These are phyloP conservation scores for Lutraria lutraria DNA, from an alignment of 2,888 invertebrate species.

Conservation along the genomic window DNA sequence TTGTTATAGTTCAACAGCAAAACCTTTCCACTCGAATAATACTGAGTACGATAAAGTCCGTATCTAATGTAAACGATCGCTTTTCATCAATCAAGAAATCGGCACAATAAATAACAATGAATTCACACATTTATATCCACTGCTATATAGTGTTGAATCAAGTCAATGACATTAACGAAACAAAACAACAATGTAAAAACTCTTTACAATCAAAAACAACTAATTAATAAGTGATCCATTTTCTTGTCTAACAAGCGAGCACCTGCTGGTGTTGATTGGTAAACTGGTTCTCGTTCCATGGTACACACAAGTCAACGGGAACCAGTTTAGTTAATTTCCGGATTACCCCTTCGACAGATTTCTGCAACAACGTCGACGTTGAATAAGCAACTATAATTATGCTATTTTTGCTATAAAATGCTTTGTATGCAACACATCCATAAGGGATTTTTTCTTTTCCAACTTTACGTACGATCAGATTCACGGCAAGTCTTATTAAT, in stretches of 20 bases:
- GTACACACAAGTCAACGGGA: too few species aligned
- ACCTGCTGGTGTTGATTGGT: slow-evolving; percentile 19
- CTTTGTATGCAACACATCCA: too few species aligned
- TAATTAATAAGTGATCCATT: slow-evolving; percentile 15
- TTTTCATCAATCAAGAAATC: background rate
- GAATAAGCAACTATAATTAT: too few species aligned
- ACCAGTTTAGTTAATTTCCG: too few species aligned
- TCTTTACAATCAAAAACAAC: background rate
- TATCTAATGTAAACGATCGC: slow-evolving; percentile 28
- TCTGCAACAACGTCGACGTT: background rate
- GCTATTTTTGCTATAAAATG: too few species aligned
- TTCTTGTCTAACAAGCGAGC: background rate
- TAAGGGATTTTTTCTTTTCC: too few species aligned
- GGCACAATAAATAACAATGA: background rate
- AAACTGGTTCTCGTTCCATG: too few species aligned
- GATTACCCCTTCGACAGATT: background rate
- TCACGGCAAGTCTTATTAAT: too few species aligned
- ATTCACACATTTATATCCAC: background rate
- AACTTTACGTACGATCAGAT: too few species aligned
- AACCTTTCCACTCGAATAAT: background rate
- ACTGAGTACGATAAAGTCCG: slow-evolving; percentile 4
- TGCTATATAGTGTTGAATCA: background rate
- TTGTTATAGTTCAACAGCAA: background rate
- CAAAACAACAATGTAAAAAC: background rate
- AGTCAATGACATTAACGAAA: background rate